These are phyloP conservation scores for Drosophila formosana DNA, from an alignment of 2,888 invertebrate species.

Conservation along the genomic window DNA sequence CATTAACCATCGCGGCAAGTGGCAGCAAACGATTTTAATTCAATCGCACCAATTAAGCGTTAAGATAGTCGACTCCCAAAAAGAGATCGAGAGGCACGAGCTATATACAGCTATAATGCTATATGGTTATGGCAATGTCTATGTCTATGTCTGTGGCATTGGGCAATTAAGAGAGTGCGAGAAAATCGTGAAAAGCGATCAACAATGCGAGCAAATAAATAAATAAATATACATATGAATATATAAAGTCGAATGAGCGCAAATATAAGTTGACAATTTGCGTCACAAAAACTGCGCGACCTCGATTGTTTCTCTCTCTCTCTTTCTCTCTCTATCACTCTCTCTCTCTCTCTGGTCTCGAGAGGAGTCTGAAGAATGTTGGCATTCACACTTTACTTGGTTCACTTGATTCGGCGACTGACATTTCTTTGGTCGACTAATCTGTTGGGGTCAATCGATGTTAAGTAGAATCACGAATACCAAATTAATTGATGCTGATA, in stretches of 20 bases:
- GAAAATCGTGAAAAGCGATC: slow-evolving; percentile 55
- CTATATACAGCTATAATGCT: background rate
- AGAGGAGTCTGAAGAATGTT: slow-evolving; percentile 45
- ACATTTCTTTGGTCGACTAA: slow-evolving; percentile 79
- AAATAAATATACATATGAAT: slow-evolving; percentile 25
- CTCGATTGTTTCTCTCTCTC: slow-evolving; percentile 27
- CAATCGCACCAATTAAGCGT: slow-evolving; percentile 85
- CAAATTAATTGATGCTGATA: slow-evolving; percentile 85
- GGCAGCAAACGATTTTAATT: slow-evolving; percentile 84
- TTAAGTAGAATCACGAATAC: slow-evolving; percentile 86
- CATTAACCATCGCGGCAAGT: slow-evolving; percentile 51
- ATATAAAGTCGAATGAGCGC: slow-evolving; percentile 10
- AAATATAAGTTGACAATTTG: slow-evolving; percentile 81
- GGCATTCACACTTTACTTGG: slow-evolving; percentile 27
- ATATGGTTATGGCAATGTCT: too few relatives aligned
- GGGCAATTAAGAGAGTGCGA: slow-evolving; percentile 16
- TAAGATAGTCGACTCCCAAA: slow-evolving; percentile 56
- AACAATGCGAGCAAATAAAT: slow-evolving; percentile 62
- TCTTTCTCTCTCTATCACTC: too few relatives aligned
- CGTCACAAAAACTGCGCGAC: slow-evolving; percentile 82
- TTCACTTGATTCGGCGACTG: slow-evolving; percentile 31
- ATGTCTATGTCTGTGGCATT: slow-evolving; percentile 9
- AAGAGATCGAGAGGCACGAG: slow-evolving; percentile 16
- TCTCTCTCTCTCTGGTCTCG: background rate
- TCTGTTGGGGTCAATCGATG: slow-evolving; percentile 86